Base-by-base conservation (phyloP, 2,888 invertebrate genomes). In the Portevinia maculata region DNA sequence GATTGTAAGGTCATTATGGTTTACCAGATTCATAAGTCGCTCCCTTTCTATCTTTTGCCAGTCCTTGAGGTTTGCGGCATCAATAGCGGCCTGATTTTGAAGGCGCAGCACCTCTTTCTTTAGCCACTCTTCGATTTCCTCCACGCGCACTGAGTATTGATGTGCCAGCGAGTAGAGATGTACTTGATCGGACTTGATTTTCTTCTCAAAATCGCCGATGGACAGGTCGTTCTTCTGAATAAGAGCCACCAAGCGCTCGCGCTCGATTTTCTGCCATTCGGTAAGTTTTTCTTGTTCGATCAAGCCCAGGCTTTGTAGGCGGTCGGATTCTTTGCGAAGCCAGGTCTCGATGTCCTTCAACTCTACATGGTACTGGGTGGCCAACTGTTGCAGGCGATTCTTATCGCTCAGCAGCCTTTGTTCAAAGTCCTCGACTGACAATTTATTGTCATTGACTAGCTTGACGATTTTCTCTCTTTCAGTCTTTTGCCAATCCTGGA, bases 81-180 rank as follows among this genome's bases (percentile, higher is more conserved):
- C 88, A 0, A 89, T 76, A 1, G 88, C 78, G 0, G 89, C 89
- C 52, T 89, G 86, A 11, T 86, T 87, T n/a, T 90, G 87, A 1
- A 90, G 84, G 7, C 87, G 87, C 9, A 87, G 74, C 9, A 90
- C 89, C 79, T 90, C 89, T 7, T 88, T 86, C 28, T 88, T 88
- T 2, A 89, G 87, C 90, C 90, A 90, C 30, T 88, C 88, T 60
- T 89, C 89, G 41, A 90, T 89, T 79, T 90, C 89, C 64, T 90
- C 89, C 0, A 89, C 89, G 1, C 88, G 88, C 15, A 90, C 88
- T 34, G 89, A 89, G 70, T 90, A 88, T 76, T 89, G 88, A 48
- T 88, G 87, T 7, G 90, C 89, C 34, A 89, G 69, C 9, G 87
- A 87, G 32, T 88, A 88, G 0, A 90, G 67, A 76, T 89, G 89